Evolutionary conservation across 2,888 invertebrate genomes (phyloP), one percentile per base, ranked within the genome.

Genomic region (Lumbricus terrestris): DNA sequence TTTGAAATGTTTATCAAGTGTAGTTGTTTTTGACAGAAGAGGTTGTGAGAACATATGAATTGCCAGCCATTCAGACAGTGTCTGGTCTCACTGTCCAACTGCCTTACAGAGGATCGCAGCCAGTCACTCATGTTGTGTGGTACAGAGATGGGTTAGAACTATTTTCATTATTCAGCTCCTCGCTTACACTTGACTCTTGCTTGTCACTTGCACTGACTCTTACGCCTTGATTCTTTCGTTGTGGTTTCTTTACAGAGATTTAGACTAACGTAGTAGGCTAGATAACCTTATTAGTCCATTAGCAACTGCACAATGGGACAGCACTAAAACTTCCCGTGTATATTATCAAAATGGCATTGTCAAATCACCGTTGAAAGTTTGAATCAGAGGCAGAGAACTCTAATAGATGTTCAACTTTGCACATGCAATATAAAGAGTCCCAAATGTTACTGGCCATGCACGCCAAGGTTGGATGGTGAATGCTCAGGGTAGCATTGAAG

Each of bases 121-220:
- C 37, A 6, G 37, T 34, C 20, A 35, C 85, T 23, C 34, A 85
- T 34, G 34, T 85, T 23, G 85, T 85, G 37, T 85, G 85, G 85
- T 85, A 85, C 85, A 85, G 37, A 85, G 37, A 85, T 85, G 16
- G 85, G 85, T 85, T 35, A 85, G 85, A 85, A 35, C 37, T 16
- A 35, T 85, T 85, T 20, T 85, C 85, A 35, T 85, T 18, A 6
- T 69, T 69, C 69, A 69, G 69, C n/a, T 69, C 69, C 69, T 69
- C 69, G n/a, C 11, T n/a, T 69, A n/a, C 69, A 69, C 69, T n/a
- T 69, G 69, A 69, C n/a, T n/a, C 8, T 1, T 69, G n/a, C 29
- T n/a, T 69, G 6, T 11, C 69, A 69, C 69, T 69, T 69, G n/a
- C n/a, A n/a, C n/a, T n/a, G n/a, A n/a, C 6, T n/a, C 69, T 69